Percentiles rank a stretch among this genome's conserved stretches.
These are phyloP conservation scores for Pollimyrus isidori DNA, from an alignment of 2,113 vertebrate genomes.

Conservation along the genomic window DNA sequence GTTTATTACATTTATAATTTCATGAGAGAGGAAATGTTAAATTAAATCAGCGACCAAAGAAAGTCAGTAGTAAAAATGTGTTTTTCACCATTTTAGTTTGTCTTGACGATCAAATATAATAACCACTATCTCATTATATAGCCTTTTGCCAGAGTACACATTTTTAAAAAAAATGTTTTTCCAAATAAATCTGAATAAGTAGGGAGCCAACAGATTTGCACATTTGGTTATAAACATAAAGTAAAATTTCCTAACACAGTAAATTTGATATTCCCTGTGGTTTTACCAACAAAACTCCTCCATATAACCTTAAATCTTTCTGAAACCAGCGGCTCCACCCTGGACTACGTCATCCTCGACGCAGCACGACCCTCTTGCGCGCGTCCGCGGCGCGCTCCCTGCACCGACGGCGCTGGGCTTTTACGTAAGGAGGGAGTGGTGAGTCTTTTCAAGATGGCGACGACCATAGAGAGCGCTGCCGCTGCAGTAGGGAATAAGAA, in stretches of 20 bases:
- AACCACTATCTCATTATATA: neutral
- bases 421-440: conserved; percentile 50
- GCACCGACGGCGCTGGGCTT: neutral
- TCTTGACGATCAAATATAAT: neutral
- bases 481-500: conserved; percentile 59
- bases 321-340: neutral
- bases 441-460: conserved; percentile 76
- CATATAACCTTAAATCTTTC: neutral
- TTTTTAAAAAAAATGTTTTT: neutral
- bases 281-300: neutral
- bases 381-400: neutral
- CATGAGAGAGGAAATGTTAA: neutral
- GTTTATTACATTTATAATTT: neutral
- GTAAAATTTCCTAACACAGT: neutral
- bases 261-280: neutral
- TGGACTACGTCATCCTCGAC: neutral
- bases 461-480: conserved; percentile 66
- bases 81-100: neutral
- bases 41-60: neutral
- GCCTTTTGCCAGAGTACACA: neutral
- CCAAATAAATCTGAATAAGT: neutral
- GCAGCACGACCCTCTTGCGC: neutral
- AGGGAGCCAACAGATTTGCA: neutral
- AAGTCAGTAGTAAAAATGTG: neutral
- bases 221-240: neutral